Percentiles rank a stretch among this genome's conserved stretches.
Conservation (phyloP, 2,113 vertebrate species). For the Bambusicola thoracicus region DNA sequence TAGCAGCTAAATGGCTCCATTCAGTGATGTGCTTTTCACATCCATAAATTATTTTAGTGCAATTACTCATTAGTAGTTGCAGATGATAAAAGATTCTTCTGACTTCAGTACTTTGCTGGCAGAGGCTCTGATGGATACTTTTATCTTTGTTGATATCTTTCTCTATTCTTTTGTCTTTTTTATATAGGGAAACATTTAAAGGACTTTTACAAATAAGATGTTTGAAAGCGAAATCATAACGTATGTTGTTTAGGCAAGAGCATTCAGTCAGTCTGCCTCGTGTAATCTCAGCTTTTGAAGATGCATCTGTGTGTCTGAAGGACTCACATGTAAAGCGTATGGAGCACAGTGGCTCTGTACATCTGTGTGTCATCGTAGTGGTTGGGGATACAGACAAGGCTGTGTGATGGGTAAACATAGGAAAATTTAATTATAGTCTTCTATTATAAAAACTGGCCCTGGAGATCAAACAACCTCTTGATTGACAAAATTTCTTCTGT, state of each 20-base stretch:
- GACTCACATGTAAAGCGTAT: background rate
- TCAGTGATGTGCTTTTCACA: background rate
- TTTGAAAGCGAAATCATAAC: background rate
- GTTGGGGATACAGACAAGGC: background rate
- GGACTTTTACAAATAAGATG: background rate
- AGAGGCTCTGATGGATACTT: conserved; percentile 47
- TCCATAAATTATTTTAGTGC: background rate
- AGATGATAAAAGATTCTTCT: conserved; percentile 37
- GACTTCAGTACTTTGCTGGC: conserved; percentile 27
- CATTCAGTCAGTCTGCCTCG: background rate
- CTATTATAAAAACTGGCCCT: background rate
- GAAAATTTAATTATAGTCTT: background rate
- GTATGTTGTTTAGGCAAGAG: background rate
- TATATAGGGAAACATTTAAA: background rate
- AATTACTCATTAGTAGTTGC: conserved; percentile 14
- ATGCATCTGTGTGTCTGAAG: conserved; percentile 29
- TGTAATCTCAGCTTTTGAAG: conserved; percentile 52
- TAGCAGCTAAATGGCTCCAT: background rate
- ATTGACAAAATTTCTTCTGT: background rate
- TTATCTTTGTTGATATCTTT: conserved; percentile 43
- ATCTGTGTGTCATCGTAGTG: conserved; percentile 18
- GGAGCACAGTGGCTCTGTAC: background rate
- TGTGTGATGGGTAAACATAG: background rate
- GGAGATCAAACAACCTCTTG: conserved; percentile 27
- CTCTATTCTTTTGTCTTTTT: background rate